Evolutionary conservation across 2,113 vertebrate species (phyloP), one percentile per base, ranked within the genome.

Genomic region (Merops nubicus): DNA sequence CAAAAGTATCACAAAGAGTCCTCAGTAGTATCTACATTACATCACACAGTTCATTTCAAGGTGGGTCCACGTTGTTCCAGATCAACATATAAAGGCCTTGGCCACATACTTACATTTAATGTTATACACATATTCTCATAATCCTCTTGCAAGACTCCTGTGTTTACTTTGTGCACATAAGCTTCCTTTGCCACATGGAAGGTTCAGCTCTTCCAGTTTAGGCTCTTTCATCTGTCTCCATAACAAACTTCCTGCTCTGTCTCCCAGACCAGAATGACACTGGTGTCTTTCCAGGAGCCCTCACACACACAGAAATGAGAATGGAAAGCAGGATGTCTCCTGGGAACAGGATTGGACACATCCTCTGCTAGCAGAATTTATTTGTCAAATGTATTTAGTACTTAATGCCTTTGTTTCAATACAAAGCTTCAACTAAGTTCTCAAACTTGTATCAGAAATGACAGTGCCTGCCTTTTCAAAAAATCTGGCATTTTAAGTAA

Each of bases 401-500:
- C 40, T 73, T 72, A 43, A 12, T 13, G 8, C 12, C 40, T 73
- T 90, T 81, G 73, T 85, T 91, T 64, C 62, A 89, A 25, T 9
- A 65, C 22, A 31, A 96, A 77, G 18, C 93, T 74, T 95, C 17
- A 69, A 86, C 21, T 56, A 67, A 97, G 69, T 29, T 91, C 65
- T 89, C 85, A 82, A 90, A 91, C 65, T 80, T 31, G 25, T 72
- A 89, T 76, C 68, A 91, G 20, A 95, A 91, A 88, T 86, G 59
- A 89, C 64, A 95, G 48, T 64, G n/a, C 70, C 76, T 70, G 54
- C 77, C 53, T 79, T 59, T 78, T 85, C 62, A 59, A 87, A 53
- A 36, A 88, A 53, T 89, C 68, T 95, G 68, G 38, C 36, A 92
- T 68, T 96, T 95, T 79, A 95, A 93, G 57, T 94, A 96, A 95